A percentile compares a stretch with the other conserved stretches of the same genome.
phyloP scores from a whole-genome alignment of 2,797 vertebrate species.

The Premnoplex brunnescens region DNA sequence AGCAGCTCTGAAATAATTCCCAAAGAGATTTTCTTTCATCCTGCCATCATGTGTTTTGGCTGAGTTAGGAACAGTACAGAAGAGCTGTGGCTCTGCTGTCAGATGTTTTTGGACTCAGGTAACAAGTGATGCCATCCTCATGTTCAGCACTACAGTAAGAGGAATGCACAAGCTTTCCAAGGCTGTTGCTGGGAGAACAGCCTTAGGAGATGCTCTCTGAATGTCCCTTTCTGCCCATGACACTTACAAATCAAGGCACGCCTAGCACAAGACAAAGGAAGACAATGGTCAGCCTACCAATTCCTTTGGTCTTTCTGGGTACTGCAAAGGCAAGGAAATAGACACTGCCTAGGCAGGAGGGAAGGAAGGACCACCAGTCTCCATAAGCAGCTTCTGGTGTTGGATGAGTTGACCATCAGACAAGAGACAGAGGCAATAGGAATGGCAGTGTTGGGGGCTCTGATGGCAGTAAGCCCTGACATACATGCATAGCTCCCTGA shows the following conservation, averaged over 20 bases:
- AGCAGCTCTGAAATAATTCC: background rate
- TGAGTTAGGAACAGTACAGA: background rate
- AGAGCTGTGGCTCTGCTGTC: background rate
- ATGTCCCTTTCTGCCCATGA: background rate
- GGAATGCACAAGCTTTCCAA: background rate
- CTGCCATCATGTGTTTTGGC: background rate
- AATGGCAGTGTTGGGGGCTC: background rate
- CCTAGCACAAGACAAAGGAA: background rate
- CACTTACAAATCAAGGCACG: background rate
- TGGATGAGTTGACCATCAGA: background rate
- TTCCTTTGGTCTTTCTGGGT: background rate
- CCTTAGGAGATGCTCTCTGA: background rate
- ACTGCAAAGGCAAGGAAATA: background rate
- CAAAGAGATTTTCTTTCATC: background rate
- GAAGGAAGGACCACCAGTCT: background rate
- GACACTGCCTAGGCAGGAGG: background rate
- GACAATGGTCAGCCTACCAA: background rate
- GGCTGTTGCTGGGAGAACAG: background rate
- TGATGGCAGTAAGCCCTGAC: background rate
- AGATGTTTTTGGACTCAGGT: accelerated
- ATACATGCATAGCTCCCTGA: background rate
- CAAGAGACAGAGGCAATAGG: background rate
- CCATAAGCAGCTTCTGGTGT: background rate
- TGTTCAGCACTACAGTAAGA: background rate
- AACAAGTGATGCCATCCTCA: background rate